Conservation (phyloP, 37 sponge, comb jelly and placozoan species). For the Beroe ovata region DNA sequence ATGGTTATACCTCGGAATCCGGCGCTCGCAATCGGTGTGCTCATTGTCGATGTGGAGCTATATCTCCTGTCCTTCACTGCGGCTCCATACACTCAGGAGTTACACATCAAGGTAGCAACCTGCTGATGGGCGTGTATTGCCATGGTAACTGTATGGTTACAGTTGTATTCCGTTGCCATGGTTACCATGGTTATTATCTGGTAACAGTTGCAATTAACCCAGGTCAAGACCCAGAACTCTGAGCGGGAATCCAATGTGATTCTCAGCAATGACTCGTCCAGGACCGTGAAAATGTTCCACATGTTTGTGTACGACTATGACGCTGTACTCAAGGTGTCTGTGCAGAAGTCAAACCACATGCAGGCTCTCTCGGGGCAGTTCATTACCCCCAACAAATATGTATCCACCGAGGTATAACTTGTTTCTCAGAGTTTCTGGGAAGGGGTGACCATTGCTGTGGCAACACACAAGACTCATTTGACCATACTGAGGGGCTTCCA, state of each 20-base stretch:
- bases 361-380: slow-evolving; percentile 54
- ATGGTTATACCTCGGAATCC: slow-evolving; percentile 63
- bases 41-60: slow-evolving; percentile 30
- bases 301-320: slow-evolving; percentile 61
- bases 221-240: slow-evolving; percentile 58
- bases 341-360: slow-evolving; percentile 57
- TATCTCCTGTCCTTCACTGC: slow-evolving; percentile 32
- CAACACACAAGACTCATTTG: too few species aligned
- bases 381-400: slow-evolving; percentile 62
- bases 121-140: neutral
- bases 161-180: neutral
- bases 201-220: neutral
- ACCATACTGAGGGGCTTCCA: too few species aligned
- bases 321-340: slow-evolving; percentile 33
- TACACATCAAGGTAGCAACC: slow-evolving; percentile 60
- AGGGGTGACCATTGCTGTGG: neutral
- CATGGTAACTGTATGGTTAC: neutral
- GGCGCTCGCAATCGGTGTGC: slow-evolving; percentile 29
- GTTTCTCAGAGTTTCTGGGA: neutral
- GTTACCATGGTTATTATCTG: neutral
- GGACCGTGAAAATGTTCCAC: slow-evolving; percentile 55
- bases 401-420: slow-evolving; percentile 49
- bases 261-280: slow-evolving; percentile 39
- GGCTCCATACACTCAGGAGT: neutral
- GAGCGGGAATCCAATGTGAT: slow-evolving; percentile 28